phyloP scores from a whole-genome alignment of 1,140 invertebrate genomes.

The Caerostris darwini region DNA sequence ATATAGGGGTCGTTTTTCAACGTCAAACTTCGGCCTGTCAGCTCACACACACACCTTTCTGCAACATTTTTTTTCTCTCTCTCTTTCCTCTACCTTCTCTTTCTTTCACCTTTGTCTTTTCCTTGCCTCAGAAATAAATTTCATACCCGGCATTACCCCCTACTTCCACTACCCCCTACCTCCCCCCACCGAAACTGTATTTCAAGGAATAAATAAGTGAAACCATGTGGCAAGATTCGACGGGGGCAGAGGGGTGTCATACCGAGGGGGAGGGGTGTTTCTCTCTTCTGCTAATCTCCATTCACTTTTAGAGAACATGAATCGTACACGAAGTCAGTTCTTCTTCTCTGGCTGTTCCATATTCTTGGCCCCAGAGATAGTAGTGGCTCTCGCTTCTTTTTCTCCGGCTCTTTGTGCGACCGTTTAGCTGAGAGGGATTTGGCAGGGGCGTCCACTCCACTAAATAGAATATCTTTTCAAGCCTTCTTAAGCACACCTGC shows the following conservation, averaged over 20 bases:
- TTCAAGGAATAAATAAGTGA: constrained; percentile 72
- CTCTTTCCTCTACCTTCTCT: background rate
- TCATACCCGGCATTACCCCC: background rate
- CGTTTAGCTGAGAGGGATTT: constrained; percentile 2
- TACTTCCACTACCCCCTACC: background rate
- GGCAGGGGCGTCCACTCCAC: background rate
- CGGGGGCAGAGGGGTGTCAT: background rate
- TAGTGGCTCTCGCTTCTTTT: constrained; percentile 22
- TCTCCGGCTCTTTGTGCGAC: background rate
- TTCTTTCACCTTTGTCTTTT: background rate
- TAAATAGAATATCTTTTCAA: too few relatives aligned
- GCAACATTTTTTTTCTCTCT: constrained; percentile 21
- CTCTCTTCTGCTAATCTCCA: too few relatives aligned
- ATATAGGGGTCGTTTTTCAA: constrained; percentile 64
- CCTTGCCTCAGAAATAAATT: constrained; percentile 52
- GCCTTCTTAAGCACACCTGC: too few relatives aligned
- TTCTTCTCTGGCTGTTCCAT: background rate
- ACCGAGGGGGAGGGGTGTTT: background rate
- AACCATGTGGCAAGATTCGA: constrained; percentile 67
- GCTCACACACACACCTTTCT: constrained; percentile 45
- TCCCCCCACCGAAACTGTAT: constrained; percentile 20
- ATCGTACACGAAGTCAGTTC: constrained; percentile 33
- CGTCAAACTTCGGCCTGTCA: constrained; percentile 71
- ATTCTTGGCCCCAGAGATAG: constrained; percentile 19
- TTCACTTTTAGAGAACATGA: constrained; percentile 28